phyloP scores from a whole-genome alignment of 2,797 vertebrate species.

The Pantherophis vulpinus region DNA sequence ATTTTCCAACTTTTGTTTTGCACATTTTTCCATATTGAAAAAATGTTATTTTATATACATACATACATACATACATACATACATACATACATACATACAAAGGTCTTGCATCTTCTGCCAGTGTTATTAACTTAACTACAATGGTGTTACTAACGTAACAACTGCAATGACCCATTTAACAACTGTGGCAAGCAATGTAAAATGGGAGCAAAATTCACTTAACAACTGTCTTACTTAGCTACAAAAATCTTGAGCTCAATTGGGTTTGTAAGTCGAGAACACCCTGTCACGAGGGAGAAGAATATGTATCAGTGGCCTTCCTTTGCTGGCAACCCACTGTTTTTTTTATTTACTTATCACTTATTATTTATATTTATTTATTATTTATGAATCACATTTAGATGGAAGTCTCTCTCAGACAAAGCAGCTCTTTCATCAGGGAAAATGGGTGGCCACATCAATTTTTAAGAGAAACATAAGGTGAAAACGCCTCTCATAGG shows the following conservation, averaged over 20 bases:
- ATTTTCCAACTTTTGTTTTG: too few relatives aligned
- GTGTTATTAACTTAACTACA: too few relatives aligned
- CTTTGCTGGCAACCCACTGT: slow-evolving; percentile 22
- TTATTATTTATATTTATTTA: not conserved
- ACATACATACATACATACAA: too few relatives aligned
- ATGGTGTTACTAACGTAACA: not conserved
- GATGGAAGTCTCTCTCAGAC: not conserved
- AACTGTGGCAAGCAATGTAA: not conserved
- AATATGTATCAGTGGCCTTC: not conserved
- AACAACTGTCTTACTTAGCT: not conserved
- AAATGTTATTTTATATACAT: too few relatives aligned
- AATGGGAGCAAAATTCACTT: not conserved
- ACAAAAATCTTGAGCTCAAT: not conserved
- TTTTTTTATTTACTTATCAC: not conserved
- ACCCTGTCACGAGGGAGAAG: not conserved
- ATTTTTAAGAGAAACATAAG: not conserved
- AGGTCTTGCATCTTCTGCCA: too few relatives aligned
- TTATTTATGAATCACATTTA: not conserved
- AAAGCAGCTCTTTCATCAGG: not conserved
- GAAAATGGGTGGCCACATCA: not conserved
- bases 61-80: too few relatives aligned
- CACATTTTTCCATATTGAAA: too few relatives aligned
- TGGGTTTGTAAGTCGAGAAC: not conserved
- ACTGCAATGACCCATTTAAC: not conserved
- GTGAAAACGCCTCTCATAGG: slow-evolving; percentile 5